phyloP scores from a whole-genome alignment of 2,797 vertebrate genomes.

The Crenuchus spilurus region DNA sequence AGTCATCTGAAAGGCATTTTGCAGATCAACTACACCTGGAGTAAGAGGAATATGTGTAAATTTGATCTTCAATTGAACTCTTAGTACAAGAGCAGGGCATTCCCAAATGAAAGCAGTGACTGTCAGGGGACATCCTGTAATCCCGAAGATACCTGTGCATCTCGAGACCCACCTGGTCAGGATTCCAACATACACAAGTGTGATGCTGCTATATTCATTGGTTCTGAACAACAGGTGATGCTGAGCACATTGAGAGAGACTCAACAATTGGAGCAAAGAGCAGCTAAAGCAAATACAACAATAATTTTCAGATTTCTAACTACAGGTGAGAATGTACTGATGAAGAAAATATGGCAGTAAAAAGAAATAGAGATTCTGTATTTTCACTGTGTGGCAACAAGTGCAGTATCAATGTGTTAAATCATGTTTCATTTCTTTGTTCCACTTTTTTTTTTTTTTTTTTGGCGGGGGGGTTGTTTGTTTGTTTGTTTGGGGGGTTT shows the following conservation, averaged over 20 bases:
- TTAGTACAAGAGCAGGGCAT: no score
- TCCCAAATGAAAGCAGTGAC: neutral
- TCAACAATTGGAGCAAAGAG: no score
- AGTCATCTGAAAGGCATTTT: no score
- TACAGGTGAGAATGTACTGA: neutral
- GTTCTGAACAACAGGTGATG: neutral
- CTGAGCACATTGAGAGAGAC: neutral
- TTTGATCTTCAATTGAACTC: no score
- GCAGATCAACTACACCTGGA: no score
- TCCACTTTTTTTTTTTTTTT: no score
- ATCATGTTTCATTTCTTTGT: neutral
- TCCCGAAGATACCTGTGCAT: neutral
- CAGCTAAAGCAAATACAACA: neutral
- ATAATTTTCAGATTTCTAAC: neutral
- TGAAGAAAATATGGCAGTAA: neutral
- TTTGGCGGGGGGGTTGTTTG: no score
- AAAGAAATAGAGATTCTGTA: no score
- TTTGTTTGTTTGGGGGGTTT: no score
- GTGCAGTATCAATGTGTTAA: neutral
- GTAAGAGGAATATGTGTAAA: no score
- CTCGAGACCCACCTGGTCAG: neutral
- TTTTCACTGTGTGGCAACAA: no score
- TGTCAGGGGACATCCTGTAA: neutral
- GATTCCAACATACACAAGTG: neutral
- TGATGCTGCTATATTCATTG: neutral